Evolutionary conservation across 1,140 invertebrate genomes (phyloP).

Genomic region (Drosophila neocordata): DNA sequence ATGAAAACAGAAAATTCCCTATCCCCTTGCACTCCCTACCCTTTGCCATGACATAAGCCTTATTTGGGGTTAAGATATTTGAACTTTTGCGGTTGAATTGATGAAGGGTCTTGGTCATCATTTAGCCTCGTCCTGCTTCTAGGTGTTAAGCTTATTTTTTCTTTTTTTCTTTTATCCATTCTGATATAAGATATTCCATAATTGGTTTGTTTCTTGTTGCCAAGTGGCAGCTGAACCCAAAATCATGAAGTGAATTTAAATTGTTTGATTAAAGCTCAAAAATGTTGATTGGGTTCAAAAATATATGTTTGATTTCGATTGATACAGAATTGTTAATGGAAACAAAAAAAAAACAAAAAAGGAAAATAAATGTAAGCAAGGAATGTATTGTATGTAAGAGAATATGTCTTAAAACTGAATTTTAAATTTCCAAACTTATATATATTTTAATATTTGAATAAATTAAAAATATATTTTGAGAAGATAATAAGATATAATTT

Average conservation of each 20-base stretch:
- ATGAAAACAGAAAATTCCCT: slow-evolving; percentile 52
- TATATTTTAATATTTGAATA: too few species aligned
- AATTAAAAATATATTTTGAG: too few species aligned
- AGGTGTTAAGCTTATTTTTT: slow-evolving; percentile 32
- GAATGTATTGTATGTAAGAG: too few species aligned
- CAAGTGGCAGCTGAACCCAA: slow-evolving; percentile 48
- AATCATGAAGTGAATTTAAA: slow-evolving; percentile 56
- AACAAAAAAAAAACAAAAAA: background rate
- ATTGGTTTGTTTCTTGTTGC: slow-evolving; percentile 41
- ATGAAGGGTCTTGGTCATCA: slow-evolving; percentile 21
- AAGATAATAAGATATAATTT: too few species aligned
- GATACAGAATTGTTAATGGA: background rate
- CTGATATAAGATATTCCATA: slow-evolving; percentile 53
- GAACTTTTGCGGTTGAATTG: slow-evolving; percentile 40
- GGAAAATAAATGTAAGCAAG: background rate
- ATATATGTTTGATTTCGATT: background rate
- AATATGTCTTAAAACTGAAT: too few species aligned
- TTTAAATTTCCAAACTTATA: too few species aligned
- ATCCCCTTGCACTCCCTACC: background rate
- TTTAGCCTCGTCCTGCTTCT: background rate
- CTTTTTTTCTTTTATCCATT: slow-evolving; percentile 29
- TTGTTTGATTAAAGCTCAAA: slow-evolving; percentile 49
- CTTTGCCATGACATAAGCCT: slow-evolving; percentile 10
- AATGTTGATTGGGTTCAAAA: slow-evolving; percentile 8
- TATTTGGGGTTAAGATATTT: slow-evolving; percentile 22